Evolutionary conservation across 2,888 invertebrate genomes (phyloP).

Genomic region (Netelia fuscicornis): DNA sequence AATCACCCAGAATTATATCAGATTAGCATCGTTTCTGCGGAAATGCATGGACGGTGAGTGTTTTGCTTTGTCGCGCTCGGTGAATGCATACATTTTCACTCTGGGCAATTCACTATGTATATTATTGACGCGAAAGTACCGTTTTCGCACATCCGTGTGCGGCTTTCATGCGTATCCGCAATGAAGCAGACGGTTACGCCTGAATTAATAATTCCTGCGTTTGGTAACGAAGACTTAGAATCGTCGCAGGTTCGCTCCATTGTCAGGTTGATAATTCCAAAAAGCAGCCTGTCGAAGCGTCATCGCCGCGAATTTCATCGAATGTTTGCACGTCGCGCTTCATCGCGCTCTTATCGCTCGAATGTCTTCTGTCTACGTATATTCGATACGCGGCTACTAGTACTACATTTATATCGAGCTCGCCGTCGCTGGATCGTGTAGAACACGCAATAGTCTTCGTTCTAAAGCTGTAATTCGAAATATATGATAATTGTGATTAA

Average conservation of each 20-base stretch:
- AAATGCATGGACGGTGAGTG: conserved; percentile 23
- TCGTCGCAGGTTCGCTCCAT: conserved; percentile 36
- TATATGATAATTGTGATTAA: no score
- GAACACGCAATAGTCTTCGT: no score
- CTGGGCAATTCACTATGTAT: background rate
- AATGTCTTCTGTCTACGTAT: background rate
- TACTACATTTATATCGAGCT: background rate
- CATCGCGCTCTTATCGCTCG: conserved; percentile 24
- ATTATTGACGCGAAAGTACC: conserved; percentile 33
- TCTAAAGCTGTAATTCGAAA: no score
- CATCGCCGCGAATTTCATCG: conserved; percentile 30
- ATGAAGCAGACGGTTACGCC: conserved; percentile 23
- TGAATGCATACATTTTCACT: conserved; percentile 15
- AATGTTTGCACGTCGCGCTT: conserved; percentile 60
- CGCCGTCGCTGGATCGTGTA: no score
- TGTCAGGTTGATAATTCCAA: conserved; percentile 63
- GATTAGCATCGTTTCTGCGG: conserved; percentile 53
- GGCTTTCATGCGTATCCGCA: background rate
- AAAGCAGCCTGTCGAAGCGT: conserved; percentile 34
- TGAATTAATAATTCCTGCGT: conserved; percentile 73
- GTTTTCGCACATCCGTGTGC: conserved; percentile 40
- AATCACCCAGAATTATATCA: conserved; percentile 50
- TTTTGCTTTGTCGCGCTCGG: conserved; percentile 26
- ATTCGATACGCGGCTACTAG: background rate
- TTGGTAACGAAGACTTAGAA: conserved; percentile 59